Base-by-base conservation (phyloP, 2,113 vertebrate species). In the Melierax canorus region DNA sequence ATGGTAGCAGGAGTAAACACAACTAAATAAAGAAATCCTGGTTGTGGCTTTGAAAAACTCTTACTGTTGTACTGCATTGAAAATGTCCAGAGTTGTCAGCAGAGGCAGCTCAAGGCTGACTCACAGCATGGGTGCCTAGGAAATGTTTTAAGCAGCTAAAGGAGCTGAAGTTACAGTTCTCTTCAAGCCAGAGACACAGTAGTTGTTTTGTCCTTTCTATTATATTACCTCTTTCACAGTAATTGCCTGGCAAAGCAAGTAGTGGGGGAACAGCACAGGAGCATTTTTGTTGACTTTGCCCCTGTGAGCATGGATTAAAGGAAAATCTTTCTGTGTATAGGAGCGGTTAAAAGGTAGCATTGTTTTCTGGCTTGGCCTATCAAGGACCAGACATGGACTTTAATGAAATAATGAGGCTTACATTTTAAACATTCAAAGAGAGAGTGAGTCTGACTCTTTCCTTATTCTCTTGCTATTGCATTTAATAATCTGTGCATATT, bases 161-260 rank as follows among this genome's bases (percentile, higher is more conserved):
- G 38, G 34, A 94, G 34, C n/a, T 63, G 82, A 81, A 83, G 66
- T 86, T 88, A 74, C 38, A 77, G 48, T 64, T 48, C 29, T 62
- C n/a, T 77, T 88, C 30, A 12, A 82, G 66, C 20, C 29, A 90
- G 53, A 96, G 23, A 66, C 74, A 97, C 83, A 95, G 67, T 82
- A 88, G 81, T n/a, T 92, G 46, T 96, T 97, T 95, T 92, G 89
- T 95, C 62, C 66, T 66, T 94, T 93, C 64, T 86, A 45, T 83
- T 94, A 23, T 68, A 43, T 90, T 79, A 72, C 29, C 8, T 18
- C 15, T 72, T 87, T 78, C 69, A 72, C 62, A 69, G 62, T 69
- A 94, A 93, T 59, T 91, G 24, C 39, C 53, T 90, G 71, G 88
- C 63, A 77, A 88, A 94, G 62, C 62, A 86, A 75, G 43, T 43